Evolutionary conservation across 2,113 vertebrate species (phyloP), one percentile per base, ranked within the genome.

Genomic region (Phasianus colchicus): DNA sequence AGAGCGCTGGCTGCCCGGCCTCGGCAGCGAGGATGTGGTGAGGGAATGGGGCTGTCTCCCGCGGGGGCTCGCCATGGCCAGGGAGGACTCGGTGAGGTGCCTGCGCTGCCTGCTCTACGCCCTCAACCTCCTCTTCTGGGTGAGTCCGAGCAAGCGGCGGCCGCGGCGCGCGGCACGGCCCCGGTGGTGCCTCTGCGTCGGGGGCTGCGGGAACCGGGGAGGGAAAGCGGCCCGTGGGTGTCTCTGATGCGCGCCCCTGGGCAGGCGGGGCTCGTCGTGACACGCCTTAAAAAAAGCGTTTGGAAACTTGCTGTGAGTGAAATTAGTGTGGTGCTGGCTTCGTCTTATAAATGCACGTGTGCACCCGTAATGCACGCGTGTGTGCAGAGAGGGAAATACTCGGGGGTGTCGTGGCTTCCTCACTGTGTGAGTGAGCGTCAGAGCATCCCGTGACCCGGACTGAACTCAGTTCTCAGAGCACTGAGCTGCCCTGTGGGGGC

Each of bases 91-190:
- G n/a, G 99, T 99, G 96, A 98, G 98, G 98, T 99, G 99, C 91
- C 97, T 99, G 96, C 99, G 99, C 87, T 99, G 99, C 85, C 97
- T 99, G 93, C 99, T 99, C 61, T 99, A 98, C 90, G 98, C 98
- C 57, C 98, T 99, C 97, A 99, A 99, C 96, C 97, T 99, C 94
- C 98, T 99, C 70, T 99, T 99, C 96, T 99, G 99, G 99, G 99
- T 99, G 98, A 99, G 99, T 98, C 84, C 60, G 72, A 93, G 88
- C 97, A 97, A 97, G 97, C 97, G 97, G 93, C 87, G 54, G 78
- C 60, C 55, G 89, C 52, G 81, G 52, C 32, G 61, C 15, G 34
- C 25, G 55, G 45, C 90, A 94, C 60, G 43, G 5, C n/a, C 80
- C 27, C 45, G 78, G 50, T 25, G 50, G 50, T 27, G 50, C 25